These are phyloP conservation scores for Luperina testacea DNA, from an alignment of 2,888 invertebrate genomes.

Conservation along the genomic window DNA sequence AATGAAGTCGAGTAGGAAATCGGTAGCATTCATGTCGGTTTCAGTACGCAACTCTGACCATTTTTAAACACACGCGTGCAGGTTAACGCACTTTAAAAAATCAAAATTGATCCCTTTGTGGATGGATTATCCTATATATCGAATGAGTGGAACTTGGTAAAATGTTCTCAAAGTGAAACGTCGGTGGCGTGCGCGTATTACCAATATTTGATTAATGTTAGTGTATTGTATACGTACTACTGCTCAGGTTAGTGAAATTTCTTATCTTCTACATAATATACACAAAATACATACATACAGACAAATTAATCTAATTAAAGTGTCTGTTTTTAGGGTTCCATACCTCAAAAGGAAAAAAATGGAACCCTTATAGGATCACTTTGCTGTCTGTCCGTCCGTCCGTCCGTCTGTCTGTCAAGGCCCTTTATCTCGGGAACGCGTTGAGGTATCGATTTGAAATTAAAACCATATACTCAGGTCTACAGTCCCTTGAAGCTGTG, in stretches of 20 bases:
- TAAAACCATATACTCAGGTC: no score
- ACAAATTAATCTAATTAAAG: no score
- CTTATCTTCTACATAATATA: neutral
- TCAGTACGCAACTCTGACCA: constrained; percentile 8
- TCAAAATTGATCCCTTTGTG: constrained; percentile 32
- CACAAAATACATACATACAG: no score
- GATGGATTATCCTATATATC: neutral
- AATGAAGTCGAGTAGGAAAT: constrained; percentile 42
- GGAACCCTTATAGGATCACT: no score
- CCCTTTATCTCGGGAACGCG: no score
- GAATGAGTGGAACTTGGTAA: constrained; percentile 1
- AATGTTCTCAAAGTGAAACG: constrained; percentile 46
- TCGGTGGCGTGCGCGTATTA: constrained; percentile 65
- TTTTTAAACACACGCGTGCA: neutral
- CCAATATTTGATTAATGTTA: constrained; percentile 55
- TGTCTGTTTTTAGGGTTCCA: no score
- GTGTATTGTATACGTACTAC: constrained; percentile 44
- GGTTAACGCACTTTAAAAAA: constrained; percentile 15
- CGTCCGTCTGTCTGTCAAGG: no score
- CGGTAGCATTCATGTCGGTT: neutral
- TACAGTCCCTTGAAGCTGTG: no score
- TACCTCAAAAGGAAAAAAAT: no score
- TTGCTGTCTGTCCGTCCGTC: no score
- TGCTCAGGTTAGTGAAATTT: constrained; percentile 52
- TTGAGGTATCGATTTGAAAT: no score